Conservation (phyloP, 1,140 invertebrate species). For the Magallana gigas region DNA sequence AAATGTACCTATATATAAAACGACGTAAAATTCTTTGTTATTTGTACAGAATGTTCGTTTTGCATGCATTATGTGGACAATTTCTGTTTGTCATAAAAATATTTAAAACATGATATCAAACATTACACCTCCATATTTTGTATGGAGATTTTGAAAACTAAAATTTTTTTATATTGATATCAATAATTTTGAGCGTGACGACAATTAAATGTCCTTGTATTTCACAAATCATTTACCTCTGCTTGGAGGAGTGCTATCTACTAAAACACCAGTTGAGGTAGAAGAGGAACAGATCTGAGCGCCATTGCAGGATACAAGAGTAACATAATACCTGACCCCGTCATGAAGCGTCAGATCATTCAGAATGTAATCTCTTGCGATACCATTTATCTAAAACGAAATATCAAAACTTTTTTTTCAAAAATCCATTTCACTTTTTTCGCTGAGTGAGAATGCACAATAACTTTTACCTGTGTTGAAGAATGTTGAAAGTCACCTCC, state of each 20-base stretch:
- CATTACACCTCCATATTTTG: no score
- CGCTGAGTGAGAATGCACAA: not conserved
- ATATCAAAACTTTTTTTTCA: not conserved
- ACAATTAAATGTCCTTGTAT: no score
- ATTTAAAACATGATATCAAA: no score
- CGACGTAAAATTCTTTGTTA: no score
- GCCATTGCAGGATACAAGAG: conserved; percentile 59
- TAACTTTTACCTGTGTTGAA: conserved; percentile 51
- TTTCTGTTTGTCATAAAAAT: no score
- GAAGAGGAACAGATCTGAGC: conserved; percentile 53
- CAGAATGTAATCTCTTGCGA: conserved; percentile 48
- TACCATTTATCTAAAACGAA: conserved; percentile 48
- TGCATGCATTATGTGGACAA: no score
- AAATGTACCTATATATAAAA: conserved; percentile 57
- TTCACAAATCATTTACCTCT: conserved; percentile 44
- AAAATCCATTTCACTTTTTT: not conserved
- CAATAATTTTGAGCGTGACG: no score
- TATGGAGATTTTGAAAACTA: no score
- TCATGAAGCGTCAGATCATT: conserved; percentile 56
- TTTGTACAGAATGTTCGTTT: no score
- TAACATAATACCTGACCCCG: conserved; percentile 57
- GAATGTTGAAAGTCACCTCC: conserved; percentile 54
- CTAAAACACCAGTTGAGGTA: conserved; percentile 22
- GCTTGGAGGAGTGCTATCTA: conserved; percentile 56
- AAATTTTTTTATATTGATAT: no score